Percentiles rank a stretch among this genome's conserved stretches.
phyloP scores from a whole-genome alignment of 2,888 invertebrate genomes.

The Cinara cedri region DNA sequence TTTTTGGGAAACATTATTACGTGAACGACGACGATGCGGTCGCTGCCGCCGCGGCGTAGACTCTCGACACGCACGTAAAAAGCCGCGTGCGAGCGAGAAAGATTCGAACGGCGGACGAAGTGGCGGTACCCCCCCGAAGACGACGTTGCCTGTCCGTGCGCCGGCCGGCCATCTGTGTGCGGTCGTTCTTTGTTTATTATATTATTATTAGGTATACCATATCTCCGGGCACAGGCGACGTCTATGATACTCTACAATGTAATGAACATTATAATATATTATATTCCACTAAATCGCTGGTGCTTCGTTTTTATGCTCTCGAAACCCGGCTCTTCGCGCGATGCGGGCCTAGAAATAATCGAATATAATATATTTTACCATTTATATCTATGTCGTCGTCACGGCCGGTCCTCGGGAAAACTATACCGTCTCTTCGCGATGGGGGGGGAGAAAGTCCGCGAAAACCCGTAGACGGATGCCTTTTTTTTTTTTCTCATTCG shows the following conservation, averaged over 20 bases:
- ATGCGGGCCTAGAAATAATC: constrained; percentile 7
- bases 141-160: constrained; percentile 52
- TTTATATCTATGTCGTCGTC: neutral
- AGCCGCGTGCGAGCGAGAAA: neutral
- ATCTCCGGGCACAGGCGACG: constrained; percentile 21
- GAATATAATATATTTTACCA: neutral
- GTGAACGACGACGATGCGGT: neutral
- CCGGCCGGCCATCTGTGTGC: constrained; percentile 52
- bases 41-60: constrained; percentile 12
- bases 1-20: constrained; percentile 30
- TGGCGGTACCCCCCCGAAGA: constrained; percentile 2
- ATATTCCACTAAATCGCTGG: neutral
- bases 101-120: neutral
- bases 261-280: too few relatives aligned
- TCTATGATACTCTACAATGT: too few relatives aligned
- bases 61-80: constrained; percentile 29
- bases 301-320: neutral
- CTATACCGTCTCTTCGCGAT: neutral
- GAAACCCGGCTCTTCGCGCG: neutral
- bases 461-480: neutral
- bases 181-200: constrained; percentile 53
- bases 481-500: neutral
- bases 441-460: too few relatives aligned
- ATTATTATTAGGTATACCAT: neutral
- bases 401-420: neutral